Evolutionary conservation across 2,888 invertebrate genomes (phyloP).

Genomic region (Pollenia angustigena): DNA sequence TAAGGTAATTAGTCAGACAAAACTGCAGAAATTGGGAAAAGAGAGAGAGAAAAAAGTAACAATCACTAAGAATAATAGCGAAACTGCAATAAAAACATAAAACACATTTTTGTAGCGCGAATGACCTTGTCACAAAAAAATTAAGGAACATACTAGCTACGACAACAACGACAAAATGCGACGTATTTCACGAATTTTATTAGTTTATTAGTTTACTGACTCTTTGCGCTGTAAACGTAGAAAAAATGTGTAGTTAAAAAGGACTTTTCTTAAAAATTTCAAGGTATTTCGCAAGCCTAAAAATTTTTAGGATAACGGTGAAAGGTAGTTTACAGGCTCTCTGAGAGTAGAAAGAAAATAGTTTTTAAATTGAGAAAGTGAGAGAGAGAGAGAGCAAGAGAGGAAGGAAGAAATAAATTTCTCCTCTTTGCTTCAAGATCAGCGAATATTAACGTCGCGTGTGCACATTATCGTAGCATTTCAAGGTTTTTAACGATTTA

Average conservation of each 20-base stretch:
- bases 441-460: slow-evolving; percentile 57
- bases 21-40: not conserved
- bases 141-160: not conserved
- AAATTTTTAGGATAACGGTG: slow-evolving; percentile 8
- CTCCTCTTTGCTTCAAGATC: slow-evolving; percentile 28
- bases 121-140: slow-evolving; percentile 69
- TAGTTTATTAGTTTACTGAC: slow-evolving; percentile 77
- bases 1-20: slow-evolving; percentile 37
- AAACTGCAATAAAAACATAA: slow-evolving; percentile 66
- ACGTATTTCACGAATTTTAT: slow-evolving; percentile 74
- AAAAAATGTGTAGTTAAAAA: slow-evolving; percentile 53
- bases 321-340: not conserved
- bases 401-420: not conserved
- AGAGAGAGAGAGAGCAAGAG: slow-evolving; percentile 3
- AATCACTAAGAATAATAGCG: slow-evolving; percentile 23
- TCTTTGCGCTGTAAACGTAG: slow-evolving; percentile 48
- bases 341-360: not conserved
- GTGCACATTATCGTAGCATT: slow-evolving; percentile 43
- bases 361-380: not conserved
- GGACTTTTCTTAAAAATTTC: slow-evolving; percentile 59
- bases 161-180: slow-evolving; percentile 66
- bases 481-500: slow-evolving; percentile 60
- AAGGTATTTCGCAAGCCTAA: slow-evolving; percentile 42
- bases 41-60: not conserved
- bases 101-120: slow-evolving; percentile 34